Base-by-base conservation (phyloP, 2,113 vertebrate genomes). In the Zeus faber region DNA sequence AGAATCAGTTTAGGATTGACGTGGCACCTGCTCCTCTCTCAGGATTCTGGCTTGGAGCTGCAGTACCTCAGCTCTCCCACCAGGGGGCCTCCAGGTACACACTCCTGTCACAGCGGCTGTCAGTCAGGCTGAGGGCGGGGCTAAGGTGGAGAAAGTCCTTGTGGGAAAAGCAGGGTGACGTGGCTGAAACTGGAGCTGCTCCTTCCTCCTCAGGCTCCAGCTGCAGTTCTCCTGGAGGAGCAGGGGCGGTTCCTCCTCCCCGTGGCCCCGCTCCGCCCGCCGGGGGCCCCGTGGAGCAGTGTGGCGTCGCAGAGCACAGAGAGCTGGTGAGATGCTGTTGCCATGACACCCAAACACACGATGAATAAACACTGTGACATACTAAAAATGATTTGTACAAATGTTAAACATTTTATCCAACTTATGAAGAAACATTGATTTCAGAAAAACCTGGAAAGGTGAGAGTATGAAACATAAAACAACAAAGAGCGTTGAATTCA, bases 21-120 rank as follows among this genome's bases (percentile, higher is more conserved):
- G n/a, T n/a, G n/a, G n/a, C n/a, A n/a, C 23, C 5, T n/a, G 1
- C 11, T 56, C 1, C 44, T 46, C 53, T 94, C 93, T 57, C 86
- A 66, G 25, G 89, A 96, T 76, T 96, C 94, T 33, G 94, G 93
- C 3, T 59, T 96, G 9, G 88, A 87, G 52, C 81, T 91, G 10
- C 89, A 80, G 21, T 88, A 80, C 40, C 77, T 84, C 55, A 72
- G 87, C 14, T 80, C 88, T 4, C 88, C 84, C 17, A 65, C 66
- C 6, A 83, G 76, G 65, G 67, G 54, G 9, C 57, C 3, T n/a
- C n/a, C 11, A 14, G 33, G n/a, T n/a, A 37, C 33, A 37, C n/a
- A n/a, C 13, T 5, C 11, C 1, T 37, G 33, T n/a, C 33, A 37
- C 11, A 11, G n/a, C 11, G 33, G 1, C 5, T 37, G 33, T n/a